Conservation (phyloP, 2,888 invertebrate genomes). For the Synanthedon andrenaeformis region DNA sequence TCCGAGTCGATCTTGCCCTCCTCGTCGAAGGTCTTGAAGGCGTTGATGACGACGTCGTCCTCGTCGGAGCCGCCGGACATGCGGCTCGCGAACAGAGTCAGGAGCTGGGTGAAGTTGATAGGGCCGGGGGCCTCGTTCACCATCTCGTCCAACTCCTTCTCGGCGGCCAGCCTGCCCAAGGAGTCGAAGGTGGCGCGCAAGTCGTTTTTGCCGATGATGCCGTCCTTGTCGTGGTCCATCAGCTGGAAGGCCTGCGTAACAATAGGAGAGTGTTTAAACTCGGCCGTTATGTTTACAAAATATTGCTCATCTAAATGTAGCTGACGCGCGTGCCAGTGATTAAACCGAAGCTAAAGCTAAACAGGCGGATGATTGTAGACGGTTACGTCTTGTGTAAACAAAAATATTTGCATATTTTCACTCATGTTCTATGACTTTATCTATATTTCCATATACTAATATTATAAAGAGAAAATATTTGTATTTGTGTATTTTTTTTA, state of each 20-base stretch:
- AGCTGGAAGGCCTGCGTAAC: slow-evolving; percentile 86
- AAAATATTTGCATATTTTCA: neutral
- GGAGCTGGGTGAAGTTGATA: slow-evolving; percentile 94
- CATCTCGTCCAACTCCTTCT: slow-evolving; percentile 94
- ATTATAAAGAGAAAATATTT: too few relatives aligned
- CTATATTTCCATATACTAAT: too few relatives aligned
- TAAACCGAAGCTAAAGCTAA: neutral
- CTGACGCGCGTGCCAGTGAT: neutral
- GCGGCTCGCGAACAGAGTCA: slow-evolving; percentile 91
- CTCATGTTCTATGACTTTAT: neutral
- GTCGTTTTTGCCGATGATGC: slow-evolving; percentile 90
- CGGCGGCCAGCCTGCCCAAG: slow-evolving; percentile 88
- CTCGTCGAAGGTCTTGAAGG: slow-evolving; percentile 93
- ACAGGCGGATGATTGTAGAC: too few relatives aligned
- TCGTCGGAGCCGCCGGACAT: slow-evolving; percentile 94
- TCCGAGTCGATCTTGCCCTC: slow-evolving; percentile 91
- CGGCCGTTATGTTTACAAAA: neutral
- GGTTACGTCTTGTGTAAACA: neutral
- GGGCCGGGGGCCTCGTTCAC: slow-evolving; percentile 88
- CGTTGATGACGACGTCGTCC: slow-evolving; percentile 91
- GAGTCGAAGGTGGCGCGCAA: slow-evolving; percentile 92
- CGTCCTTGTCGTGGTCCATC: slow-evolving; percentile 96
- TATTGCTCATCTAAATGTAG: neutral
- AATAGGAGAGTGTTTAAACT: neutral
- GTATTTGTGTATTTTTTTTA: too few relatives aligned